Evolutionary conservation across 1,140 invertebrate genomes (phyloP).

Genomic region (Drosophila jambulina): DNA sequence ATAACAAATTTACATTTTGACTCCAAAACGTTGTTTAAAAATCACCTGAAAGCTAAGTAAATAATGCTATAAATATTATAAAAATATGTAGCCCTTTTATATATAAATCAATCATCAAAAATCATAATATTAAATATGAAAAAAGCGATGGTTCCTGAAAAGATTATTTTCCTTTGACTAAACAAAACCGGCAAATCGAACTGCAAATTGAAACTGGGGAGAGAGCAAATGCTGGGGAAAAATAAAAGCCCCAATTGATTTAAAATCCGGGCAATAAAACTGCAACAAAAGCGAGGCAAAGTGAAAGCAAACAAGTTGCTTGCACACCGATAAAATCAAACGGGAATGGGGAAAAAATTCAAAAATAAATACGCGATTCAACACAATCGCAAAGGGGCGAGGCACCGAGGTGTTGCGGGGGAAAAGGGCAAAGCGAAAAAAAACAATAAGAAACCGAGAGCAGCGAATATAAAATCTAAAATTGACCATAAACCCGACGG

Average conservation of each 20-base stretch:
- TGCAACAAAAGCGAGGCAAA: constrained; percentile 49
- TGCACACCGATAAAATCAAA: constrained; percentile 60
- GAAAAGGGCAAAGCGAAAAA: constrained; percentile 19
- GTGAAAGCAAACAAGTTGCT: constrained; percentile 58
- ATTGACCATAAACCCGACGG: constrained; percentile 69
- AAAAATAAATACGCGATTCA: constrained; percentile 51
- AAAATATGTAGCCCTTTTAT: not conserved
- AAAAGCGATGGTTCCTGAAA: not conserved
- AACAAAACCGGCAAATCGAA: constrained; percentile 3
- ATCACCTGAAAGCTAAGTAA: constrained; percentile 4
- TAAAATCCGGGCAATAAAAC: constrained; percentile 49
- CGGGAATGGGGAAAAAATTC: constrained; percentile 46
- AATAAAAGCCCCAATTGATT: constrained; percentile 49
- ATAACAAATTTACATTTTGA: constrained; percentile 8
- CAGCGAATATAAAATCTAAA: constrained; percentile 58
- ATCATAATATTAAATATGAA: not conserved
- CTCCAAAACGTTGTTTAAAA: constrained; percentile 1
- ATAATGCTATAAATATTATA: not conserved
- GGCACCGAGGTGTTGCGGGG: not conserved
- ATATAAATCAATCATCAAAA: not conserved
- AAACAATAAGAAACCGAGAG: constrained; percentile 52
- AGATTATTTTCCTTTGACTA: constrained; percentile 12
- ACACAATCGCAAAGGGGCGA: constrained; percentile 24
- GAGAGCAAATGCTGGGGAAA: not conserved
- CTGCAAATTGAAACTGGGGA: constrained; percentile 29